Evolutionary conservation across 2,888 invertebrate genomes (phyloP).

Genomic region (Xanthorhoe spadicearia): DNA sequence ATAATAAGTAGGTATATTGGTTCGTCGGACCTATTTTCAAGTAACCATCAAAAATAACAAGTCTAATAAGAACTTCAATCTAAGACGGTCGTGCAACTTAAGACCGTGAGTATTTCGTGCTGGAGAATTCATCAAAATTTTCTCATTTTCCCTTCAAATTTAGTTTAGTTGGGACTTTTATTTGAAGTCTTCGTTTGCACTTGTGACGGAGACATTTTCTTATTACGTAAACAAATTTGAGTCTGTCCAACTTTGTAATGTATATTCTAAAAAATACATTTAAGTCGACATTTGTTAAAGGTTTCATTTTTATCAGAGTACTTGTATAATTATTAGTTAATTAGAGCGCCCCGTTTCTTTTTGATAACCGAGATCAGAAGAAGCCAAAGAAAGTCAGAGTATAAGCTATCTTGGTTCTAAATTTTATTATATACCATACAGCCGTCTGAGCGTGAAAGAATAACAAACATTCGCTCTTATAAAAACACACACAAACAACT

Average conservation of each 20-base stretch:
- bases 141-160: slow-evolving; percentile 20
- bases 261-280: background rate
- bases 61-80: background rate
- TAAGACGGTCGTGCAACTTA: background rate
- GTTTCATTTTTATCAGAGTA: no score
- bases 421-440: no score
- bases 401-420: no score
- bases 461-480: no score
- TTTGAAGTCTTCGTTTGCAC: slow-evolving; percentile 10
- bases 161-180: slow-evolving; percentile 17
- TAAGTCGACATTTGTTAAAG: background rate
- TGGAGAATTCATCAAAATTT: slow-evolving; percentile 19
- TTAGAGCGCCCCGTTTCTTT: no score
- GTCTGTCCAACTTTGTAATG: background rate
- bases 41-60: background rate
- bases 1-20: background rate
- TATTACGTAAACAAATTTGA: background rate
- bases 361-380: no score
- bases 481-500: no score
- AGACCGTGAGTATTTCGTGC: slow-evolving; percentile 1
- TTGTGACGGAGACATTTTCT: slow-evolving; percentile 4
- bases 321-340: no score
- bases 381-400: no score
- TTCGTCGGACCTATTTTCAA: background rate
- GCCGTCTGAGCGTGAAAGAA: no score